Evolutionary conservation across 2,888 invertebrate genomes (phyloP).

Genomic region (Campopleginae sp.): DNA sequence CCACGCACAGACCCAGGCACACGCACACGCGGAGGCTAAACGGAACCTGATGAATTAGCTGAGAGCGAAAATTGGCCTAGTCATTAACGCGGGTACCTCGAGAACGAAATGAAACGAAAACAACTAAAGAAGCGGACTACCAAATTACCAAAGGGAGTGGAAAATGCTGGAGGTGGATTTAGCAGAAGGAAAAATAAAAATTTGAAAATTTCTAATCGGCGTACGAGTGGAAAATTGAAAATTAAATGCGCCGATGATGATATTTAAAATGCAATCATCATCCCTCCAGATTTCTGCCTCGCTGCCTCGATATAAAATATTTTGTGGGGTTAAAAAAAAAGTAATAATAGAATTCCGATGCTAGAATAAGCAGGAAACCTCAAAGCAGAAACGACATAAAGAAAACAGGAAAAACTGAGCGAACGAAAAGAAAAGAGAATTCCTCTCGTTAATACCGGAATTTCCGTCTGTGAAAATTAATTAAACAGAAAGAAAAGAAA

Average conservation of each 20-base stretch:
- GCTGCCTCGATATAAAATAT: not conserved
- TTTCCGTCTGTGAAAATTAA: conserved; percentile 45
- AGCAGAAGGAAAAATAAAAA: not conserved
- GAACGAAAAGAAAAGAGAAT: not conserved
- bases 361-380: not conserved
- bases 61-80: conserved; percentile 17
- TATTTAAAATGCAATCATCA: not conserved
- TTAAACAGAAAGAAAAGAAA: conserved; percentile 37
- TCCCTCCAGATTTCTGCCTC: not conserved
- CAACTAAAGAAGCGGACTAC: not conserved
- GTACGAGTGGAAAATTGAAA: not conserved
- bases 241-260: not conserved
- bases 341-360: not conserved
- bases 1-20: not conserved
- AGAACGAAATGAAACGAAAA: not conserved
- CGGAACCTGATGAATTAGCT: not conserved
- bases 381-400: not conserved
- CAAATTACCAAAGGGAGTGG: not conserved
- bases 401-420: not conserved
- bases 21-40: not conserved
- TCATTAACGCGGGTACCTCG: not conserved
- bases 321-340: not conserved
- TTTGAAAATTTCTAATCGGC: not conserved
- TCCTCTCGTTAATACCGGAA: conserved; percentile 41
- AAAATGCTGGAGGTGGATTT: not conserved